Conservation (phyloP, 2,113 vertebrate genomes). For the Strigops habroptila region DNA sequence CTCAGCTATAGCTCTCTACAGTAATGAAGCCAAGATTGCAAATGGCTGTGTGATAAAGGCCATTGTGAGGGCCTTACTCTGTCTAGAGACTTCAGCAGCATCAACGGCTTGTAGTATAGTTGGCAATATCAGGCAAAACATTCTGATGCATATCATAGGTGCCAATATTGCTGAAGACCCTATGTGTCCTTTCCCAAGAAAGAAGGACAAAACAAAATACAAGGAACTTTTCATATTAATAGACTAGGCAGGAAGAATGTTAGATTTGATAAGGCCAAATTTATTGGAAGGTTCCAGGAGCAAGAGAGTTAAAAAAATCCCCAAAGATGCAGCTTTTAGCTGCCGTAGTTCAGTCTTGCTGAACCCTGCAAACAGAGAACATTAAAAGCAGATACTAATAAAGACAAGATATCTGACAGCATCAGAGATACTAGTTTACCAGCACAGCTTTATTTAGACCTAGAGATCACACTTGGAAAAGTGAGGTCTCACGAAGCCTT, state of each 20-base stretch:
- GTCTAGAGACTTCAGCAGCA: background rate
- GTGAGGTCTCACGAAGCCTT: constrained; percentile 1
- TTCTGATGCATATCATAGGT: background rate
- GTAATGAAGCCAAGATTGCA: background rate
- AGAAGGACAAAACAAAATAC: background rate
- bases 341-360: background rate
- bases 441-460: constrained; percentile 39
- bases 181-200: background rate
- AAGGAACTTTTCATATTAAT: background rate
- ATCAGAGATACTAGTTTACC: background rate
- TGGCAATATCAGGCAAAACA: background rate
- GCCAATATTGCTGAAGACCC: background rate
- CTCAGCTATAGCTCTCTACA: background rate
- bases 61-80: background rate
- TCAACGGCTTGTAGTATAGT: background rate
- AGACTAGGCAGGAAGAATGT: background rate
- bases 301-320: accelerated
- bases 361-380: background rate
- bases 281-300: background rate
- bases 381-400: constrained; percentile 9
- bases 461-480: constrained; percentile 13
- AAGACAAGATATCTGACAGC: constrained; percentile 4
- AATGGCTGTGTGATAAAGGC: background rate
- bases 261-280: background rate
- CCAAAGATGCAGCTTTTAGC: background rate